phyloP scores from a whole-genome alignment of 2,797 vertebrate genomes.

The Thaleichthys pacificus region DNA sequence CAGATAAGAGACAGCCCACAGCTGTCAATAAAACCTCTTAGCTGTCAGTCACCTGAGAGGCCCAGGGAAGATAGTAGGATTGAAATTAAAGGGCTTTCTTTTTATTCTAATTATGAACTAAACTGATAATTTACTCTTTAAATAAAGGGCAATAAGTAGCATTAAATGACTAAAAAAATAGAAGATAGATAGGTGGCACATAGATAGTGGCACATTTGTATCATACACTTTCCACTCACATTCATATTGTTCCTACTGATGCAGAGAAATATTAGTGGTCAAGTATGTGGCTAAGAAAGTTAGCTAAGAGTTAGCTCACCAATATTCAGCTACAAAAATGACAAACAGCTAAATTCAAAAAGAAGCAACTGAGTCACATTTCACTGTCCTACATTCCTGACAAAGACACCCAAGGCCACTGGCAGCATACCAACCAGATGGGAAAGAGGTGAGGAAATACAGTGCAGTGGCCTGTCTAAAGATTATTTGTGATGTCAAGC shows the following conservation, averaged over 20 bases:
- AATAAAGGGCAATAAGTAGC: no score
- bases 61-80: not conserved
- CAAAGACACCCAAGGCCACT: constrained; percentile 1
- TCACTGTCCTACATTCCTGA: constrained; percentile 10
- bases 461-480: constrained; percentile 7
- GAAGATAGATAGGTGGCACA: no score
- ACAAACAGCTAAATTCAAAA: not conserved
- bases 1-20: constrained; percentile 46
- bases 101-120: no score
- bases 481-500: not conserved
- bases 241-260: not conserved
- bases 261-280: not conserved
- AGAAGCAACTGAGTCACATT: not conserved
- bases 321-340: not conserved
- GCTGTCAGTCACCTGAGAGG: constrained; percentile 57
- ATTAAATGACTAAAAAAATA: no score
- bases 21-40: constrained; percentile 45
- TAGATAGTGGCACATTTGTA: not conserved
- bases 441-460: not conserved
- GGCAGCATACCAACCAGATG: not conserved
- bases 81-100: no score
- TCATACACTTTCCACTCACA: not conserved
- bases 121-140: no score
- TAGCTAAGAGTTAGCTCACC: not conserved
- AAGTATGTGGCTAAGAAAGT: not conserved